phyloP scores from a whole-genome alignment of 2,113 vertebrate genomes.

The Pardalotus punctatus region DNA sequence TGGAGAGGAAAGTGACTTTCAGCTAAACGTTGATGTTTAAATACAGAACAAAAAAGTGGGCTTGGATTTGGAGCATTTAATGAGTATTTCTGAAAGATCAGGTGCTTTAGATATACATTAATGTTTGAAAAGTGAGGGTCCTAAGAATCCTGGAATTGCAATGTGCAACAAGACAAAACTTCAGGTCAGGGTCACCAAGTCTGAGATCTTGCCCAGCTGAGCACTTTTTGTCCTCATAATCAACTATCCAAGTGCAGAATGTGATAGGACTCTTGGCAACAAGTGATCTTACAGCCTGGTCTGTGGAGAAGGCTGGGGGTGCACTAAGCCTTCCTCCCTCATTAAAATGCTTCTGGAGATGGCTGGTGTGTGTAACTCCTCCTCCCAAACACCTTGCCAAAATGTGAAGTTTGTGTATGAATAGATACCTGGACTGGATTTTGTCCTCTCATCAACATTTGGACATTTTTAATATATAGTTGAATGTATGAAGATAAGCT shows the following conservation, averaged over 20 bases:
- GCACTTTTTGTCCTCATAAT: neutral
- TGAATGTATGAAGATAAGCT: neutral
- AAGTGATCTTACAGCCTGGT: neutral
- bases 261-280: neutral
- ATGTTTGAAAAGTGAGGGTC: neutral
- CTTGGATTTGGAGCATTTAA: neutral
- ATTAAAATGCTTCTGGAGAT: neutral
- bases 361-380: neutral
- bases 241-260: neutral
- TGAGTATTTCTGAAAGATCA: neutral
- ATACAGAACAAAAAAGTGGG: neutral
- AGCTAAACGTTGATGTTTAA: neutral
- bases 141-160: neutral
- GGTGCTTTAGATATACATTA: neutral
- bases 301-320: neutral
- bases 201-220: neutral
- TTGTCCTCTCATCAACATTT: neutral
- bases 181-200: neutral
- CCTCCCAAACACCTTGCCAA: neutral
- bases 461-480: neutral
- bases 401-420: neutral
- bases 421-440: neutral
- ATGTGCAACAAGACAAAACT: neutral
- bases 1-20: neutral
- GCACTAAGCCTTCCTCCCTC: neutral